phyloP scores from a whole-genome alignment of 2,888 invertebrate species.

The Clivina fossor region DNA sequence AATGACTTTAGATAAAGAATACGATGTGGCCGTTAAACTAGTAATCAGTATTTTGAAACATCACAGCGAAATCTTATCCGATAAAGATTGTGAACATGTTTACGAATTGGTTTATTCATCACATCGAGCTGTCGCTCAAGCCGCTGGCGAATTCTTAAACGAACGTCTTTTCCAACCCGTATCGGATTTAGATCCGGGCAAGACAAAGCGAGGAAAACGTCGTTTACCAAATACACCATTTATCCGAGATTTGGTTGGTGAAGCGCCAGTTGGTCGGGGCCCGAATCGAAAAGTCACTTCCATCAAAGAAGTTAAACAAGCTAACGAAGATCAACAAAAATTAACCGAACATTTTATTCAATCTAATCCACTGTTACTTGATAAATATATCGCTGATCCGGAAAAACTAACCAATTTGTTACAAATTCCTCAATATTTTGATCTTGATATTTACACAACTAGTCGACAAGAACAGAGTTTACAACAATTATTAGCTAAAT shows the following conservation, averaged over 20 bases:
- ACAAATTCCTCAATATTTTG: conserved; percentile 94
- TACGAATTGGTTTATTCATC: conserved; percentile 99
- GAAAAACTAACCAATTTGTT: conserved; percentile 95
- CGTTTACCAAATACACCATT: conserved; percentile 90
- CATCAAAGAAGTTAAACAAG: conserved; percentile 51
- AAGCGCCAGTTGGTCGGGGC: conserved; percentile 94
- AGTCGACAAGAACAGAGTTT: conserved; percentile 89
- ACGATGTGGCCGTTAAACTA: conserved; percentile 92
- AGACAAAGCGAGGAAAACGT: conserved; percentile 83
- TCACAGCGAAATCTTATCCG: conserved; percentile 90
- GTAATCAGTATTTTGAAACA: conserved; percentile 89
- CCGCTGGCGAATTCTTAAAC: conserved; percentile 98
- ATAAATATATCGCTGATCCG: conserved; percentile 95
- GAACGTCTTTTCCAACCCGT: conserved; percentile 85
- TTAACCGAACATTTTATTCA: conserved; percentile 96
- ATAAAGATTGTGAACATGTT: conserved; percentile 98
- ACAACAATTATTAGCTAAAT: conserved; percentile 78
- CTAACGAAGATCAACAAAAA: conserved; percentile 81
- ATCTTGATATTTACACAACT: conserved; percentile 94
- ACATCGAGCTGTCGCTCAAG: conserved; percentile 91
- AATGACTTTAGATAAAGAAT: conserved; percentile 98
- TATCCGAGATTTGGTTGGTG: conserved; percentile 88
- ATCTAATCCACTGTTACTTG: conserved; percentile 83
- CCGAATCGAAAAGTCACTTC: conserved; percentile 74
- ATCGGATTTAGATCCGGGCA: conserved; percentile 67